Evolutionary conservation across 2,797 vertebrate genomes (phyloP).

Genomic region (Pipistrellus pygmaeus): DNA sequence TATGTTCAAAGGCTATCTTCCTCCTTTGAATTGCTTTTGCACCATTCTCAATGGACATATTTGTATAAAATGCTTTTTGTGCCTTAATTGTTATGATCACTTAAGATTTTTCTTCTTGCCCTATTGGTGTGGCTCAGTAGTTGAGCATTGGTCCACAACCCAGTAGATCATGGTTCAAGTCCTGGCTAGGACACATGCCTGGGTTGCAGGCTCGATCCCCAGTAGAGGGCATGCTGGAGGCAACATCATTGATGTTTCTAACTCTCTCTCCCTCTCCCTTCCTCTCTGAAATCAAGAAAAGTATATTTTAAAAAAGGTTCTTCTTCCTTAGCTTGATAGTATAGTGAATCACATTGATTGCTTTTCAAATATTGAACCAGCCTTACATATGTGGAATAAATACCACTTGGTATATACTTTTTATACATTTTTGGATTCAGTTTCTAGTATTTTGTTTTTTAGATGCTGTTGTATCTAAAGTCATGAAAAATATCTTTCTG

Average conservation of each 20-base stretch:
- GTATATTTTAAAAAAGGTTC: neutral
- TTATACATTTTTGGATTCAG: neutral
- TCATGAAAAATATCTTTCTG: neutral
- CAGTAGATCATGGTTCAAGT: too few relatives aligned
- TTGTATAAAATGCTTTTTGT: conserved; percentile 29
- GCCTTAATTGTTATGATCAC: neutral
- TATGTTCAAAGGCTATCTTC: conserved; percentile 42
- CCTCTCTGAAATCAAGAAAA: too few relatives aligned
- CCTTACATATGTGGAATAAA: neutral
- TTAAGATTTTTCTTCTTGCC: neutral
- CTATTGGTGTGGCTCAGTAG: too few relatives aligned
- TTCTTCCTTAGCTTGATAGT: neutral
- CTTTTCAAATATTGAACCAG: conserved; percentile 33
- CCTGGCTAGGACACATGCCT: too few relatives aligned
- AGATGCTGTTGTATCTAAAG: neutral
- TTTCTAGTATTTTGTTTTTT: conserved; percentile 40
- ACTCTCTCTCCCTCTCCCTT: too few relatives aligned
- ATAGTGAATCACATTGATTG: neutral
- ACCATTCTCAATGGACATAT: neutral
- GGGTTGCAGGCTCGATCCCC: too few relatives aligned
- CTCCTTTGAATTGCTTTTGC: neutral
- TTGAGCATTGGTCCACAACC: too few relatives aligned
- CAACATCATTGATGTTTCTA: too few relatives aligned
- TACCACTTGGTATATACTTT: neutral
- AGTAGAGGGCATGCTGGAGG: too few relatives aligned